Conservation (phyloP, 2,113 vertebrate genomes). For the Neolamprologus cancellatus region DNA sequence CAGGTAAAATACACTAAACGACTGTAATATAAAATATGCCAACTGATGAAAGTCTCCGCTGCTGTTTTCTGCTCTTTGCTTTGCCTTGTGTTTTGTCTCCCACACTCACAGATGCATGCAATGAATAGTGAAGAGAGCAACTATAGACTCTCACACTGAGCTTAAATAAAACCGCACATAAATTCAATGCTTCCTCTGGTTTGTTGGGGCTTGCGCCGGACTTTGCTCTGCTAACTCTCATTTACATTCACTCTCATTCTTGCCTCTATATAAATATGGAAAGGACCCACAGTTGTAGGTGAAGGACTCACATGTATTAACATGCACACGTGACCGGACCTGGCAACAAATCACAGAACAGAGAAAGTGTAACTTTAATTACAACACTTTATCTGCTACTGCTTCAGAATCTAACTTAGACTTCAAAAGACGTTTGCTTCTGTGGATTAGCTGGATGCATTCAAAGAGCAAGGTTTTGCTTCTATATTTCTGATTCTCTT, state of each 20-base stretch:
- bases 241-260: neutral
- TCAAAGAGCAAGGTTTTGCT: neutral
- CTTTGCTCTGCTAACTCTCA: neutral
- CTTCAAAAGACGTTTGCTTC: neutral
- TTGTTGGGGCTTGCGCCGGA: neutral
- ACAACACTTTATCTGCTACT: neutral
- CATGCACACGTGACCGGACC: neutral
- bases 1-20: neutral
- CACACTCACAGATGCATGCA: neutral
- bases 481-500: neutral
- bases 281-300: neutral
- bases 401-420: neutral
- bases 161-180: neutral
- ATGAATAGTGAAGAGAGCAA: neutral
- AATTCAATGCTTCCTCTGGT: neutral
- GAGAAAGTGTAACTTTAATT: neutral
- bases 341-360: neutral
- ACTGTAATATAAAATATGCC: neutral
- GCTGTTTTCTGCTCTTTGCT: neutral
- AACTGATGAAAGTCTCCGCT: neutral
- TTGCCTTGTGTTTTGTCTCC: neutral
- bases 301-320: neutral
- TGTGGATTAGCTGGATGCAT: neutral
- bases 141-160: neutral
- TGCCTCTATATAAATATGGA: neutral